These are phyloP conservation scores for Geococcyx californianus DNA, from an alignment of 2,113 vertebrate genomes.

Conservation along the genomic window DNA sequence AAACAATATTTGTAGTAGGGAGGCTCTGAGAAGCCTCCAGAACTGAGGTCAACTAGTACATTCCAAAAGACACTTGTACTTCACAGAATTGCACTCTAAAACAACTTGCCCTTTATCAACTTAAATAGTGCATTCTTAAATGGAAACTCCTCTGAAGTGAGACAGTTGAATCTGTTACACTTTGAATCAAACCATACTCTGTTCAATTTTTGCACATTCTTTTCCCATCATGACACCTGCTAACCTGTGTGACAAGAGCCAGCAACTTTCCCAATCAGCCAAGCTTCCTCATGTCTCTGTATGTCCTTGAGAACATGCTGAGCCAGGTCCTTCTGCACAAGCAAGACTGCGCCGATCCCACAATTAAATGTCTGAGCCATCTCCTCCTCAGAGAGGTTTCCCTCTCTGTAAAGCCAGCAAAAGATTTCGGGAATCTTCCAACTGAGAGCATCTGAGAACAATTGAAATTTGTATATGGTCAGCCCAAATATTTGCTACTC, in stretches of 20 bases:
- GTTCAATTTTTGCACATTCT: background rate
- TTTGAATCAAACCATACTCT: background rate
- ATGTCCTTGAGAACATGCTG: constrained; percentile 80
- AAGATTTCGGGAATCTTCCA: constrained; percentile 87
- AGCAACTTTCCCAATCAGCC: constrained; percentile 84
- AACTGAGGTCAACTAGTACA: background rate
- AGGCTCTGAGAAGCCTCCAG: background rate
- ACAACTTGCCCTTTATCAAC: background rate
- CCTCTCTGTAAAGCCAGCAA: constrained; percentile 85
- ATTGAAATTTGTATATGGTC: background rate
- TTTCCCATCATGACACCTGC: background rate
- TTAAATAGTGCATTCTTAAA: background rate
- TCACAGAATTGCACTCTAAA: background rate
- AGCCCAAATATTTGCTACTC: background rate
- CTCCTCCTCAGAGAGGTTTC: constrained; percentile 82
- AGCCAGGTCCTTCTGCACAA: constrained; percentile 77
- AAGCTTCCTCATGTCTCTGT: constrained; percentile 79
- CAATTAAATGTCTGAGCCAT: constrained; percentile 86
- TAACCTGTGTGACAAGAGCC: constrained; percentile 75
- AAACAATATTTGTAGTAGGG: background rate
- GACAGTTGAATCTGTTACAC: background rate
- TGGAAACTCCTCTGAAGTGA: background rate
- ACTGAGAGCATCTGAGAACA: constrained; percentile 78
- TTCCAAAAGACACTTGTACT: background rate
- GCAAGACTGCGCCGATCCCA: constrained; percentile 83